Evolutionary conservation across 2,797 vertebrate genomes (phyloP), one percentile per base, ranked within the genome.

Genomic region (Australoheros facetus): DNA sequence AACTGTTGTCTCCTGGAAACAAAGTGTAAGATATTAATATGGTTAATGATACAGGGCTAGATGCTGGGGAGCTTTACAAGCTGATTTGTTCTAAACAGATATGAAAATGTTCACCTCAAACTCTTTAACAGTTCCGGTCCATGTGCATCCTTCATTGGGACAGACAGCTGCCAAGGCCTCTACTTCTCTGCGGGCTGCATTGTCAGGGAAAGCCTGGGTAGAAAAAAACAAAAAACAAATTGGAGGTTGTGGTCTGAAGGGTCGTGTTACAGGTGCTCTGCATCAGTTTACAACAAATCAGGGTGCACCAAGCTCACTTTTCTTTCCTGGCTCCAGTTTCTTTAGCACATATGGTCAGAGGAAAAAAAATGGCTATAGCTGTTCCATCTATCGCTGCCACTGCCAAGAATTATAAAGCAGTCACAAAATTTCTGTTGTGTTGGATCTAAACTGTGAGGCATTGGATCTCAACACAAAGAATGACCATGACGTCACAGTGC

Each of bases 81-180:
- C 62, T 66, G 39, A 48, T 45, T 23, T 45, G 16, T 17, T 66
- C 48, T 51, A 45, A 28, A 12, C 3, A 26, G 6, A 32, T 10
- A 23, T 30, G 37, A 34, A 13, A 48, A 59, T 19, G 32, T 64
- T 66, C 57, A 98, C 98, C 97, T 99, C 98, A 0, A 98, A 99
- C 16, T 99, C 98, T 85, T 97, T 99, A 77, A 99, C 95, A 4
- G 96, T 98, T 42, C 98, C 98, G 23, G 95, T 97, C 98, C 98
- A 99, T 0, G 91, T 93, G 88, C 98, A 99, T 57, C 96, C 97
- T 3, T 96, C 96, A 4, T 96, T 97, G 69, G 96, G 94, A 87
- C 98, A 99, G 58, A 97, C 79, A 0, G 97, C 97, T 0, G 97
- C 96, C 88, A 99, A 87, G 19, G 96, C 96, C 88, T 99, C 98